Evolutionary conservation across 2,888 invertebrate genomes (phyloP).

Genomic region (Nemurella pictetii): DNA sequence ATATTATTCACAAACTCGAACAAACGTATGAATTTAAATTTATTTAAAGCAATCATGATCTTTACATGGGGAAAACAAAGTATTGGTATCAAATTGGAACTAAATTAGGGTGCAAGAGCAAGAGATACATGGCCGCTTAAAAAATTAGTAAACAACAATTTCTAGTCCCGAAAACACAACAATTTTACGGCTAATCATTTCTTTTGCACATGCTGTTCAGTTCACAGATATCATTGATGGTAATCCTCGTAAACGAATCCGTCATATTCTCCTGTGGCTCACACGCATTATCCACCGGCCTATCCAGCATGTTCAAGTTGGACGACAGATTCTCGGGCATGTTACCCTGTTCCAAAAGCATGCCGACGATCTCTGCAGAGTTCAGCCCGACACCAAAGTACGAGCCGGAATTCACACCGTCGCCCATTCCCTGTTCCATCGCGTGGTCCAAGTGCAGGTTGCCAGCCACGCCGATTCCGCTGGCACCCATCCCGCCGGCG

Average conservation of each 20-base stretch:
- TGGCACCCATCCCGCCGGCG: slow-evolving; percentile 43
- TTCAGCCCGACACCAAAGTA: slow-evolving; percentile 50
- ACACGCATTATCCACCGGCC: slow-evolving; percentile 40
- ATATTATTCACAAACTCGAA: background rate
- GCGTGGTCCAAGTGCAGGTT: background rate
- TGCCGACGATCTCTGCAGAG: slow-evolving; percentile 49
- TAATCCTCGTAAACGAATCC: slow-evolving; percentile 59
- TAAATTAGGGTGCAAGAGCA: background rate
- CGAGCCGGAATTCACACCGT: slow-evolving; percentile 45
- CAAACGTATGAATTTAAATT: background rate
- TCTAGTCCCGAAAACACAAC: background rate
- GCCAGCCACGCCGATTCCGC: slow-evolving; percentile 27
- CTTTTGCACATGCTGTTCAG: slow-evolving; percentile 34
- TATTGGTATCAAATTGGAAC: background rate
- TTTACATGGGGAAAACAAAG: background rate
- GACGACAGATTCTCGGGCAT: slow-evolving; percentile 55
- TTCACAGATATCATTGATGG: slow-evolving; percentile 50
- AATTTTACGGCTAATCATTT: background rate
- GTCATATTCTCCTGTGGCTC: slow-evolving; percentile 53
- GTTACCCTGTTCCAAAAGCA: slow-evolving; percentile 50
- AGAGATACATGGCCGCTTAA: background rate
- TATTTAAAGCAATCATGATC: background rate
- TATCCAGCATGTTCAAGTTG: slow-evolving; percentile 55
- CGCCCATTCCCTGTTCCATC: slow-evolving; percentile 37
- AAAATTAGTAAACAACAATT: background rate